Conservation (phyloP, 2,113 vertebrate genomes). For the Paradisaea rubra region DNA sequence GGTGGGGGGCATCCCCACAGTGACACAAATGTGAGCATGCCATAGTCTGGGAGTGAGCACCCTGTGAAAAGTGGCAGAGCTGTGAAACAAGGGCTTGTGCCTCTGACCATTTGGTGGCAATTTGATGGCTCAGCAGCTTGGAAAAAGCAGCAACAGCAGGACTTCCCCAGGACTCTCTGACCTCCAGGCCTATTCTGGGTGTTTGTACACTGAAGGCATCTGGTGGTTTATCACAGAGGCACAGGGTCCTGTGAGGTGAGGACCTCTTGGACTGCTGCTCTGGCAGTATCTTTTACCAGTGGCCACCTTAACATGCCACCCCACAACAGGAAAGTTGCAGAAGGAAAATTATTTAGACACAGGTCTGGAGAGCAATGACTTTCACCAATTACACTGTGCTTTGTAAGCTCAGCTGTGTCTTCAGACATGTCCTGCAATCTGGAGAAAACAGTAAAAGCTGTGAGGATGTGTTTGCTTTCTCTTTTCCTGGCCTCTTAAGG, state of each 20-base stretch:
- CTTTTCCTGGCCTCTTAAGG: not conserved
- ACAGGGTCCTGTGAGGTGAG: not conserved
- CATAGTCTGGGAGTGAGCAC: not conserved
- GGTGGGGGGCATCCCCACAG: not conserved
- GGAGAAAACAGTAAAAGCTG: not conserved
- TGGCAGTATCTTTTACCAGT: not conserved
- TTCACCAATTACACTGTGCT: not conserved
- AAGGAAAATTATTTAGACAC: not conserved
- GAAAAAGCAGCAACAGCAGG: not conserved
- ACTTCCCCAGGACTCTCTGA: not conserved
- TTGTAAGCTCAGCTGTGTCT: not conserved
- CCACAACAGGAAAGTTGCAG: not conserved
- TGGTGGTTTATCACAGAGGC: not conserved
- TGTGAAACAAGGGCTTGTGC: not conserved
- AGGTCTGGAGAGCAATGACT: not conserved
- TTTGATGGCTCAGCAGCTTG: not conserved
- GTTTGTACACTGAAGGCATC: not conserved
- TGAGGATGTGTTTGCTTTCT: not conserved
- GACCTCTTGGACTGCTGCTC: not conserved
- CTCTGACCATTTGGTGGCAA: not conserved
- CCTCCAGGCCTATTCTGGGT: not conserved
- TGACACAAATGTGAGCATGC: not conserved
- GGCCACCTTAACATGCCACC: not conserved
- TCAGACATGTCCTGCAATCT: not conserved
- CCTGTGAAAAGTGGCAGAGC: not conserved